Base-by-base conservation (phyloP, 2,113 vertebrate genomes). In the Gopherus evgoodei region DNA sequence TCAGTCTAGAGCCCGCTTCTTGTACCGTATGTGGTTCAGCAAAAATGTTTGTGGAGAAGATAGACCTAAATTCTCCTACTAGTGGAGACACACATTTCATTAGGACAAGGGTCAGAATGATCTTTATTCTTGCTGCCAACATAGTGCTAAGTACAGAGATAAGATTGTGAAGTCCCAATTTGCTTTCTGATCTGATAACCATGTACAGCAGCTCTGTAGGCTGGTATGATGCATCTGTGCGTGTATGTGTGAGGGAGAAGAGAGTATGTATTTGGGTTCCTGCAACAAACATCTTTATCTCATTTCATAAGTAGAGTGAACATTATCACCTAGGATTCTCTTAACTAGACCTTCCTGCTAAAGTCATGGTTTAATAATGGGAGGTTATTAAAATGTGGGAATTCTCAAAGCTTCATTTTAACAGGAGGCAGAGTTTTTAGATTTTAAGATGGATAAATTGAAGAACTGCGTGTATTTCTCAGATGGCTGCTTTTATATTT, bases 1-100 rank as follows among this genome's bases (percentile, higher is more conserved):
- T 97, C 90, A 96, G 92, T 96, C 93, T 93, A 96, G 81, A 96
- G 89, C 72, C 95, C 96, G 92, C 86, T 96, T 97, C 95, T 97
- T 94, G 85, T 95, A 97, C 82, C 97, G 83, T 88, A 87, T 92
- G 79, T 92, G 80, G 42, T 87, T 95, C 86, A 83, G 83, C 72
- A 94, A 95, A 97, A 96, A 87, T 91, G 59, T 22, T 93, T 82
- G 56, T 53, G 62, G 91, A 86, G 94, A 88, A 80, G 91, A 92
- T 89, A 56, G 79, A 81, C 87, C 19, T 88, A 90, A 92, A 88
- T 65, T 88, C 52, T 69, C 3, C 0, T 1, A 12, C 82, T 94
- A 92, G 92, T 89, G 95, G 87, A 85, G 72, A 86, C 90, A n/a
- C 84, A 59, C 86, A 11, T 5, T 17, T 92, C 93, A 92, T 97